Base-by-base conservation (phyloP, 92 coral and sea anemone genomes). In the Porites evermanni region DNA sequence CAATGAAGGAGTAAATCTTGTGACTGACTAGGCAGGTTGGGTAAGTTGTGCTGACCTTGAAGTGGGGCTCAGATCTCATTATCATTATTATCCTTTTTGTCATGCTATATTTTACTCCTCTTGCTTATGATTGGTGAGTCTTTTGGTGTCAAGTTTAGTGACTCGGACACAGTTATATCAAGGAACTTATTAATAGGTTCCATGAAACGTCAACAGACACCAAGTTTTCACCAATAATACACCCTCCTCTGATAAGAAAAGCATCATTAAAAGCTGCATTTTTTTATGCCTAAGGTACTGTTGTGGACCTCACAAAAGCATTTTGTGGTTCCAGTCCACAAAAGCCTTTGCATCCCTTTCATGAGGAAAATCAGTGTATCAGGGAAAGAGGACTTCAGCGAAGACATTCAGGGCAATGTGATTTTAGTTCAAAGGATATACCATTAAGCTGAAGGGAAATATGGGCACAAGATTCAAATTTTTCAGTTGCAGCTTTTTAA, bases 1-100 rank as follows among this genome's bases (percentile, higher is more conserved):
- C 82, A 88, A 81, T 71, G 78, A 79, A 23, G 72, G 79, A 72
- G 86, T 71, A 58, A 56, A n/a, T 72, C 59, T 72, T 70, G 79
- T 61, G 70, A 26, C 32, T 29, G 71, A n/a, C 67, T 72, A 71
- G 60, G 2, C 60, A 54, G 60, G 60, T 54, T 54, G 60, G 12
- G 60, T 54, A 0, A 13, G 60, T 13, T 13, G 60, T 13, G 60
- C 8, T 54, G 60, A 8, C 60, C 60, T 54, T 54, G 60, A 54
- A 13, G 60, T 8, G 60, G 60, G 3, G 60, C 14, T 54, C 12
- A 11, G 60, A 38, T 38, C 47, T 58, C 64, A 58, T 58, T 58
- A 58, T 58, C 17, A 58, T 9, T 58, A 58, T 58, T 58, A 16
- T 58, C 63, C 16, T 58, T 58, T 58, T 58, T 58, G 64, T 58